Conservation (phyloP, 2,888 invertebrate species). For the Blastobasis adustella region DNA sequence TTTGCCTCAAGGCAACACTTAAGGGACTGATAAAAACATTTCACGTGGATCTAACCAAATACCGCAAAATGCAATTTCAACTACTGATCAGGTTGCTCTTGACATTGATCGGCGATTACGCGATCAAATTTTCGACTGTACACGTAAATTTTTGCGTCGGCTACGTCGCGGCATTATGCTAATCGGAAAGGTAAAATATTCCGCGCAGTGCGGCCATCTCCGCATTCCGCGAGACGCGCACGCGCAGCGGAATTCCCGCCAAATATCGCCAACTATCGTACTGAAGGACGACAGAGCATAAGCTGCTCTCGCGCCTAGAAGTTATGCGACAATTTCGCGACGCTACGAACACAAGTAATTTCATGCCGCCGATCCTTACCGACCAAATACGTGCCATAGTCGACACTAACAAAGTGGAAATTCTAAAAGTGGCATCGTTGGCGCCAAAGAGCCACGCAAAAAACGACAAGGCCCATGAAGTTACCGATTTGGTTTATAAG, state of each 20-base stretch:
- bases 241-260: slow-evolving; percentile 51
- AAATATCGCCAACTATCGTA: slow-evolving; percentile 14
- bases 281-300: slow-evolving; percentile 23
- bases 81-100: slow-evolving; percentile 9
- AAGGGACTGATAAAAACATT: too few species aligned
- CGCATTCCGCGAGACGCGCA: slow-evolving; percentile 56
- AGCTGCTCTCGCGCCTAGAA: slow-evolving; percentile 21
- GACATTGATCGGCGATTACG: slow-evolving; percentile 24
- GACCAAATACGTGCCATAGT: slow-evolving; percentile 13
- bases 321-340: slow-evolving; percentile 19
- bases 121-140: slow-evolving; percentile 1
- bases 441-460: slow-evolving; percentile 33
- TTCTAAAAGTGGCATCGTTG: slow-evolving; percentile 15
- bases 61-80: too few species aligned
- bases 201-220: slow-evolving; percentile 59
- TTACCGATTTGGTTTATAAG: slow-evolving; percentile 31
- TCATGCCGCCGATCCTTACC: neutral
- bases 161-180: slow-evolving; percentile 41
- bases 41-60: too few species aligned
- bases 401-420: slow-evolving; percentile 11
- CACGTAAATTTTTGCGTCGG: slow-evolving; percentile 28
- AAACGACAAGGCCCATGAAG: slow-evolving; percentile 18
- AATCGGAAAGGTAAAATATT: slow-evolving; percentile 45
- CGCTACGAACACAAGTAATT: slow-evolving; percentile 4
- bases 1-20: too few species aligned